A percentile compares a stretch with the other conserved stretches of the same genome.
Evolutionary conservation across 2,888 invertebrate genomes (phyloP).

Genomic region (Oxyscelio sp.): DNA sequence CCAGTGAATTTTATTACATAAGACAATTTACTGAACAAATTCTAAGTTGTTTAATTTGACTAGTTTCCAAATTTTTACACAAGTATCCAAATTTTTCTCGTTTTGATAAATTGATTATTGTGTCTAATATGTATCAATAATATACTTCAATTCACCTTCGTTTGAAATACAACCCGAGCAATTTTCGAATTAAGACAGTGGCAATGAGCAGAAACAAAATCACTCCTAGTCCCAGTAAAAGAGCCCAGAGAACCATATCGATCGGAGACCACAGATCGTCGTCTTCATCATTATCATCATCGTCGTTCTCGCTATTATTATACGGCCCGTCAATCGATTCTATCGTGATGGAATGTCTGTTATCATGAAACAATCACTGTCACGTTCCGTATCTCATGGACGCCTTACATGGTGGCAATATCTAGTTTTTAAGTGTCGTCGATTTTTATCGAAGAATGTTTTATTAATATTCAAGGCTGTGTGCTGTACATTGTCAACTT

Average conservation of each 20-base stretch:
- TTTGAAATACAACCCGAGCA: not conserved
- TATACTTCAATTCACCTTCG: too few species aligned
- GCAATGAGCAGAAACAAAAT: constrained; percentile 76
- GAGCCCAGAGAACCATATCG: constrained; percentile 80
- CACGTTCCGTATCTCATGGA: constrained; percentile 48
- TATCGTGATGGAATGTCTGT: constrained; percentile 54
- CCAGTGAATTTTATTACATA: too few species aligned
- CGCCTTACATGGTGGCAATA: constrained; percentile 20
- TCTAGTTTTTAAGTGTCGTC: constrained; percentile 30
- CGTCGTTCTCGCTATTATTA: constrained; percentile 42
- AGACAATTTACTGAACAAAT: too few species aligned
- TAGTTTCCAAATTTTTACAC: too few species aligned
- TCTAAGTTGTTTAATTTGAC: too few species aligned
- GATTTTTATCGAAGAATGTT: constrained; percentile 35
- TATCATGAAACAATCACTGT: constrained; percentile 66
- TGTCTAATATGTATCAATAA: too few species aligned
- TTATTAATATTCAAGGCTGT: constrained; percentile 26
- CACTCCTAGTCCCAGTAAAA: constrained; percentile 78
- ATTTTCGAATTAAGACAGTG: constrained; percentile 58
- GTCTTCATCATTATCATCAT: constrained; percentile 59
- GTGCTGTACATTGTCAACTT: constrained; percentile 14
- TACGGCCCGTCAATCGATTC: constrained; percentile 61
- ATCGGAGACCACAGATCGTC: constrained; percentile 81
- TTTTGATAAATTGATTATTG: too few species aligned
- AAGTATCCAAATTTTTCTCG: too few species aligned